These are phyloP conservation scores for Palythoa grandis DNA, from an alignment of 92 coral and sea anemone species.

Conservation along the genomic window DNA sequence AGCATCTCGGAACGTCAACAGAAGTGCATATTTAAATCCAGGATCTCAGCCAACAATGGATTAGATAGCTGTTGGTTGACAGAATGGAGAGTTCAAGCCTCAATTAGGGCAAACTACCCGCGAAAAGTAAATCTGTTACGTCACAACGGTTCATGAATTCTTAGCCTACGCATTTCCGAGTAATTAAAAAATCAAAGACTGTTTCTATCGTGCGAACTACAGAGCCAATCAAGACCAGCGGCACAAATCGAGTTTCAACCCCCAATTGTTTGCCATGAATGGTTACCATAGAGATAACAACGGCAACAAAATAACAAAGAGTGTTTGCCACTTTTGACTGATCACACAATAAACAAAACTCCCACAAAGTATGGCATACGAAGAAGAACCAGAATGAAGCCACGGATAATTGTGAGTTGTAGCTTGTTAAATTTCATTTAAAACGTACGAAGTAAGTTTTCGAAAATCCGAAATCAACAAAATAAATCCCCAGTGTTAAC, in stretches of 20 bases:
- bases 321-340: conserved; percentile 35
- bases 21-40: conserved; percentile 60
- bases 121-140: conserved; percentile 69
- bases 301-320: conserved; percentile 44
- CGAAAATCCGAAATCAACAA: neutral
- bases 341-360: conserved; percentile 26
- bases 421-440: neutral
- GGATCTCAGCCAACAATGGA: conserved; percentile 50
- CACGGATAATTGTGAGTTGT: neutral
- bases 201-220: neutral
- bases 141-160: conserved; percentile 53
- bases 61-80: conserved; percentile 47
- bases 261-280: conserved; percentile 29
- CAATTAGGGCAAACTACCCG: conserved; percentile 68
- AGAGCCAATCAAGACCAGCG: conserved; percentile 27
- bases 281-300: conserved; percentile 19
- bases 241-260: conserved; percentile 31
- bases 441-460: neutral
- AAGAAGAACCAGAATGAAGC: neutral
- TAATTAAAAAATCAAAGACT: conserved; percentile 59
- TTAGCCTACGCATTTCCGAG: conserved; percentile 72
- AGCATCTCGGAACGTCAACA: conserved; percentile 64
- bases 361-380: neutral
- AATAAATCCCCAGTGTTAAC: neutral
- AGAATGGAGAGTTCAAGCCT: conserved; percentile 49